phyloP scores from a whole-genome alignment of 2,797 vertebrate species.

The Premnoplex brunnescens region DNA sequence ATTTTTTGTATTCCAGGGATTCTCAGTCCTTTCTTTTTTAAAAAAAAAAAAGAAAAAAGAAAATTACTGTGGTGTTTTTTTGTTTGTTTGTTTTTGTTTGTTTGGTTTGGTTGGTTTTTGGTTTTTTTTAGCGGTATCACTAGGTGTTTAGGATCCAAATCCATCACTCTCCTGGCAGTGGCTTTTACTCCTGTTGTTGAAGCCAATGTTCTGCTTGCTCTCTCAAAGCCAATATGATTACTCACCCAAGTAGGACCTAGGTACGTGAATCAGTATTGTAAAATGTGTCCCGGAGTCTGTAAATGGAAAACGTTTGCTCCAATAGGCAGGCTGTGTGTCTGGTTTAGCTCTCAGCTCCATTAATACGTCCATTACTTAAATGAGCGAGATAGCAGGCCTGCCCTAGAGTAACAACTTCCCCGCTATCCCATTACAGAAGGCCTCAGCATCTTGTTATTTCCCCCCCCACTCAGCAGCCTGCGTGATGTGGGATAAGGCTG shows the following conservation, averaged over 20 bases:
- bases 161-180: neutral
- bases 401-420: constrained; percentile 41
- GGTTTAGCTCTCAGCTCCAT: constrained; percentile 65
- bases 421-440: neutral
- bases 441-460: neutral
- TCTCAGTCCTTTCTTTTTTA: neutral
- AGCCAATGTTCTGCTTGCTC: constrained; percentile 2
- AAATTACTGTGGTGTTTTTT: neutral
- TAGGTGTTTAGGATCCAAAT: neutral
- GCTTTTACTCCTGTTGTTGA: neutral
- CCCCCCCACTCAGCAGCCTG: neutral
- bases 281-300: neutral
- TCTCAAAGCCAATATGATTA: constrained; percentile 19
- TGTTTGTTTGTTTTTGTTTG: no score
- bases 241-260: constrained; percentile 35
- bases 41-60: neutral
- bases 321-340: constrained; percentile 11
- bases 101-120: no score
- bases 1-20: neutral
- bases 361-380: constrained; percentile 57
- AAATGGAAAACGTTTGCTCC: constrained; percentile 61
- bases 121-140: neutral
- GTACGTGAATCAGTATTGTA: constrained; percentile 24
- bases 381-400: constrained; percentile 63
- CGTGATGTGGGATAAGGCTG: neutral